Conservation (phyloP, 2,888 invertebrate genomes). For the Zygogramma bicolorata region DNA sequence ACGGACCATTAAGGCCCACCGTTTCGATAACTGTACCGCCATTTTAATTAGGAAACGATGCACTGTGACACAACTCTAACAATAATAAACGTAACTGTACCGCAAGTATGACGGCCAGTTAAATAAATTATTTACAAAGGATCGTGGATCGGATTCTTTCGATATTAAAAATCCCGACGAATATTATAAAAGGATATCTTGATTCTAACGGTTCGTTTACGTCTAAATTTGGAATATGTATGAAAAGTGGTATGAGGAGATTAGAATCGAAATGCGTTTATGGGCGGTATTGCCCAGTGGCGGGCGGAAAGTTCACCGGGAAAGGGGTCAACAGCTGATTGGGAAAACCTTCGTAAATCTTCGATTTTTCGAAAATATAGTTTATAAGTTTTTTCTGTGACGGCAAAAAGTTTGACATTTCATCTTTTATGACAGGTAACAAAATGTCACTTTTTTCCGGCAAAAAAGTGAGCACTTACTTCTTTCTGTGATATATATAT, state of each 20-base stretch:
- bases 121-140: constrained; percentile 4
- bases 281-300: constrained; percentile 11
- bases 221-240: constrained; percentile 33
- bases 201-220: constrained; percentile 30
- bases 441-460: too few species aligned
- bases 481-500: too few species aligned
- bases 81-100: constrained; percentile 1
- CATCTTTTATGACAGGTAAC: too few species aligned
- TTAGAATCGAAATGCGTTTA: constrained; percentile 28
- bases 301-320: not conserved
- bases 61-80: constrained; percentile 4
- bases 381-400: too few species aligned
- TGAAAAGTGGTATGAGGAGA: constrained; percentile 24
- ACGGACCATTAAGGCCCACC: not conserved
- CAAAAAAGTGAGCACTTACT: too few species aligned
- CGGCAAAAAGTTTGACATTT: too few species aligned
- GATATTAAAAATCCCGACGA: not conserved
- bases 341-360: too few species aligned
- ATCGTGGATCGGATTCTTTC: not conserved
- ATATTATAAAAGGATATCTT: constrained; percentile 9
- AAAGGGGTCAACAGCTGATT: too few species aligned
- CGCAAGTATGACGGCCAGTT: not conserved
- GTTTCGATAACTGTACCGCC: constrained; percentile 4
- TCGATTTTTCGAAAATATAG: too few species aligned
- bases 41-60: constrained; percentile 5